Conservation (phyloP, 2,797 vertebrate genomes). For the Gymnothorax reevesii region DNA sequence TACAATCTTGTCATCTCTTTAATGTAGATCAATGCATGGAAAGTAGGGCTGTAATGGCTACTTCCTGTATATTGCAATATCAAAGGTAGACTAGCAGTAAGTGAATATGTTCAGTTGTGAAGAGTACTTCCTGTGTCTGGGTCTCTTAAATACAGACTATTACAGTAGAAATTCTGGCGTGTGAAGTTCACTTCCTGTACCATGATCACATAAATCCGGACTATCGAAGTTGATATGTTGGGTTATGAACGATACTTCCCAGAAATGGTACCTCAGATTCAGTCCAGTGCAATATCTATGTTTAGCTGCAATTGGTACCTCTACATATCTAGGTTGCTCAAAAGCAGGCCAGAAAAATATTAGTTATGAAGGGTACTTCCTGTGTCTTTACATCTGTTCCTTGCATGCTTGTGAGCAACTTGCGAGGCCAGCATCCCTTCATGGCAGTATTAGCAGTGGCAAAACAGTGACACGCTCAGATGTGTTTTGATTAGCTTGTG, state of each 20-base stretch:
- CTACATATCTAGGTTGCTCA: no score
- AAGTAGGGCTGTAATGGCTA: background rate
- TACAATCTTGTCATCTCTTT: background rate
- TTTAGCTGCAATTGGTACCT: no score
- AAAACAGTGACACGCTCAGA: background rate
- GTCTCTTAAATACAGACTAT: background rate
- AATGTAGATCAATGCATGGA: background rate
- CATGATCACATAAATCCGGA: background rate
- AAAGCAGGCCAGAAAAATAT: background rate
- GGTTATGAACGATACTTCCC: background rate
- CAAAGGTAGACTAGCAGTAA: background rate
- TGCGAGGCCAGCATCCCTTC: background rate
- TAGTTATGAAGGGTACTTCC: background rate
- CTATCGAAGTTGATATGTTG: background rate
- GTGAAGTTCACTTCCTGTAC: background rate
- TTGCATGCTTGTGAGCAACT: background rate
- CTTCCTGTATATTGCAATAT: background rate
- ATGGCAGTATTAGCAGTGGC: background rate
- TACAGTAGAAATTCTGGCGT: background rate
- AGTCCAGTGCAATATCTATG: no score
- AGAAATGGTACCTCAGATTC: no score
- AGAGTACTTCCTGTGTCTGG: background rate
- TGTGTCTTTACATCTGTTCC: background rate
- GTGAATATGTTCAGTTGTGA: background rate
- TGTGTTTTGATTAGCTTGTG: background rate